Evolutionary conservation across 2,113 vertebrate species (phyloP), one percentile per base, ranked within the genome.

Genomic region (Mola mola): DNA sequence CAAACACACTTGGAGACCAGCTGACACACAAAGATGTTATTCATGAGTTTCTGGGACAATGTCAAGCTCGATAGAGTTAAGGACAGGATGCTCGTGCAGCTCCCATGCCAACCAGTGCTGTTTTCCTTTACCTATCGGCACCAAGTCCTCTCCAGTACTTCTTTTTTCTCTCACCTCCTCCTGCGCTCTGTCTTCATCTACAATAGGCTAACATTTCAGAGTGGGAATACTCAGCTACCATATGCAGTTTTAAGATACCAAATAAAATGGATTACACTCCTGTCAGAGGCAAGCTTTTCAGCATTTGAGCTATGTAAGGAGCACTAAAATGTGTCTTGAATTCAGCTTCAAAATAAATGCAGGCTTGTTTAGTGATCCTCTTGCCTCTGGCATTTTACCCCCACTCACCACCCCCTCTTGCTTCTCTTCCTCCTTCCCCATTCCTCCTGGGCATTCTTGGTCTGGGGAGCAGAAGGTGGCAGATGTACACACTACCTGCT

Each of bases 401-500:
- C 50, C 66, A 36, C 28, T 28, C 46, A 43, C 48, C 44, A 43
- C 31, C 58, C 49, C 44, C 61, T 57, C 51, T 41, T 70, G 40
- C 56, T 52, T 40, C 29, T 67, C 47, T 56, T 61, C 55, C 72
- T 77, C 51, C 55, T 43, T 20, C 46, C 26, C 44, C 62, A 24
- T 59, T 85, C 47, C 60, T 83, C 61, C 40, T 59, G 64, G 65
- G 75, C 48, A 38, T 78, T 75, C 49, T 67, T 70, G 71, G 78
- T 76, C 63, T 68, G 57, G 37, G 70, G 75, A 83, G 82, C 80
- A 84, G 81, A 80, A 84, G 82, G 83, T 91, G 90, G 87, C 87
- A 85, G 90, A 88, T 91, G 87, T 81, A 88, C 82, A 59, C 69
- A 40, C 64, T 79, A 81, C 79, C 84, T 88, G 81, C 72, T 59